These are phyloP conservation scores for Ephydatia muelleri DNA, from an alignment of 37 sponge, comb jelly and placozoan genomes.

Conservation along the genomic window DNA sequence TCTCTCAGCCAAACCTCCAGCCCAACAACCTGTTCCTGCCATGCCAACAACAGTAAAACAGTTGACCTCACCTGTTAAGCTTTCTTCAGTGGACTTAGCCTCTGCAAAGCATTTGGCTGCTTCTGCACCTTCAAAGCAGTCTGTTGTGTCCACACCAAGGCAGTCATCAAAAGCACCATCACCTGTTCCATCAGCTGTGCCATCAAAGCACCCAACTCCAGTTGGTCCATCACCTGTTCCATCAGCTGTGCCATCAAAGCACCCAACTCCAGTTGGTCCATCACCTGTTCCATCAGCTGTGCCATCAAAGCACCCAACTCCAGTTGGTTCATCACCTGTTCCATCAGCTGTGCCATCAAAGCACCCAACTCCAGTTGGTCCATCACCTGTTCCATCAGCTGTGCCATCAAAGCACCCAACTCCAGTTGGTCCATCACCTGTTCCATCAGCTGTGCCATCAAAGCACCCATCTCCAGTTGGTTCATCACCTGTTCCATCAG, in stretches of 20 bases:
- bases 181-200: neutral
- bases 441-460: neutral
- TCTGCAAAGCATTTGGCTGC: too few species aligned
- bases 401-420: neutral
- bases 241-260: neutral
- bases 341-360: neutral
- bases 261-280: neutral
- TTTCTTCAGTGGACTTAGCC: neutral
- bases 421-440: neutral
- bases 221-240: neutral
- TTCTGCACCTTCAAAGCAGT: neutral
- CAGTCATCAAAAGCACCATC: too few species aligned
- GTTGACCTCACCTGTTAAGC: neutral
- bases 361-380: neutral
- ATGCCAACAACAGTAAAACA: neutral
- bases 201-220: neutral
- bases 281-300: neutral
- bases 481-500: neutral
- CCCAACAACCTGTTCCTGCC: neutral
- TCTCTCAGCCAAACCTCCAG: neutral
- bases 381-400: neutral
- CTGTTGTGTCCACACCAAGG: too few species aligned
- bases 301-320: neutral
- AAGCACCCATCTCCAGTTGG: neutral
- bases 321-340: neutral